phyloP scores from a whole-genome alignment of 30 jellyfish, hydroid and myxozoan species.

The Turritopsis dohrnii region DNA sequence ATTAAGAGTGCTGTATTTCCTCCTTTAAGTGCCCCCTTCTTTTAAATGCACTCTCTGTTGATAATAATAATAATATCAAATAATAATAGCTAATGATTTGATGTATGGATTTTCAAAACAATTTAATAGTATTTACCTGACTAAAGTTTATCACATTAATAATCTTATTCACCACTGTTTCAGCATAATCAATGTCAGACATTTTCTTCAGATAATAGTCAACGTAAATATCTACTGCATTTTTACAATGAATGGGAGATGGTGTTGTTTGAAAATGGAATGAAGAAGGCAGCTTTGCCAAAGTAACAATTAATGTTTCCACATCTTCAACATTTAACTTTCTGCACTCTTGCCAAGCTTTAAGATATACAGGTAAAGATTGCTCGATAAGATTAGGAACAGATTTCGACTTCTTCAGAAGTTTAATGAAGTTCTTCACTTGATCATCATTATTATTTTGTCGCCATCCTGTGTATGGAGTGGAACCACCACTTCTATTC shows the following conservation, averaged over 20 bases:
- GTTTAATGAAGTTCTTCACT: background rate
- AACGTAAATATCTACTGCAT: background rate
- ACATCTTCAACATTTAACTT: background rate
- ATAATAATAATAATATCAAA: too few relatives aligned
- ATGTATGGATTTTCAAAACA: too few relatives aligned
- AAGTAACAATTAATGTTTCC: background rate
- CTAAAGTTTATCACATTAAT: background rate
- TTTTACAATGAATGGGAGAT: background rate
- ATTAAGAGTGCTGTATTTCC: too few relatives aligned
- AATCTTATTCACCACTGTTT: background rate
- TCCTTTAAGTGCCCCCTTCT: too few relatives aligned
- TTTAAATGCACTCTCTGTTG: too few relatives aligned
- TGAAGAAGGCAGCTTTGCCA: slow-evolving; percentile 4
- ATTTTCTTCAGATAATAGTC: background rate
- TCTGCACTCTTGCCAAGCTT: slow-evolving; percentile 6
- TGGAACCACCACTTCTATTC: background rate
- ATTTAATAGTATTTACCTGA: background rate
- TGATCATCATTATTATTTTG: background rate
- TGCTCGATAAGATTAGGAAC: background rate
- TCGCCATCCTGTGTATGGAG: background rate
- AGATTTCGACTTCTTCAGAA: background rate
- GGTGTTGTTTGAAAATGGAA: background rate
- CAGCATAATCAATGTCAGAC: background rate
- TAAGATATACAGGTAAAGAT: background rate
- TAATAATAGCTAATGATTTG: background rate